Percentiles rank a stretch among this genome's conserved stretches.
These are phyloP conservation scores for Dorcus hopei DNA, from an alignment of 2,888 invertebrate species.

Conservation along the genomic window DNA sequence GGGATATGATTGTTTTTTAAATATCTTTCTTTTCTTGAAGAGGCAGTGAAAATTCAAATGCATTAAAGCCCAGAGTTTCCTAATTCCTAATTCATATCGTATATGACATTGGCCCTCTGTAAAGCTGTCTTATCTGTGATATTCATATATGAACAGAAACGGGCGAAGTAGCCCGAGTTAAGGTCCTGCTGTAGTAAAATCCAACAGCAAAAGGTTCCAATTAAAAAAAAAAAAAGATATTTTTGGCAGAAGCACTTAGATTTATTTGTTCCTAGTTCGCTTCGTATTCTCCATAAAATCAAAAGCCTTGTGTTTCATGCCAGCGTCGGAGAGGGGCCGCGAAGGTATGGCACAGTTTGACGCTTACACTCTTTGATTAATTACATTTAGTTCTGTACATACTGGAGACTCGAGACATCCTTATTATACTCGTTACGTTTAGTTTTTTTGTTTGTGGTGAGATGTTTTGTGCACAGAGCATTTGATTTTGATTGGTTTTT, in stretches of 20 bases:
- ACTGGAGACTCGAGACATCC: neutral
- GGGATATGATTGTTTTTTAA: too few species aligned
- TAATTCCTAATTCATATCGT: too few species aligned
- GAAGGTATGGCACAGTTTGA: constrained; percentile 53
- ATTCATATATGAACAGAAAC: too few species aligned
- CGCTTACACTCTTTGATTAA: constrained; percentile 34
- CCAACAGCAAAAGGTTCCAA: too few species aligned
- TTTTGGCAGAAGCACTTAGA: neutral
- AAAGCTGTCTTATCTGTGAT: too few species aligned
- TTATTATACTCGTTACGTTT: constrained; percentile 6
- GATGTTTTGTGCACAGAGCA: constrained; percentile 21
- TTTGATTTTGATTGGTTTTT: constrained; percentile 31
- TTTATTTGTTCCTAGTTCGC: neutral
- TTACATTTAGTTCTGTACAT: constrained; percentile 15
- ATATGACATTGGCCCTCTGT: too few species aligned
- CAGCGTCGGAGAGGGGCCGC: constrained; percentile 61
- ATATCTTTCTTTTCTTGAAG: too few species aligned
- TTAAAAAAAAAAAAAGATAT: neutral
- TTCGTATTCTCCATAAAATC: constrained; percentile 38
- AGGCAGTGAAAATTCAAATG: too few species aligned
- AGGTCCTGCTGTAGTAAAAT: too few species aligned
- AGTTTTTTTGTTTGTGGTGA: constrained; percentile 15
- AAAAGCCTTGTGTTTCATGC: constrained; percentile 55
- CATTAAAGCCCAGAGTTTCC: too few species aligned
- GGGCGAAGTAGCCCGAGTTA: too few species aligned